Conservation (phyloP, 2,888 invertebrate species). For the Syrphus vitripennis region DNA sequence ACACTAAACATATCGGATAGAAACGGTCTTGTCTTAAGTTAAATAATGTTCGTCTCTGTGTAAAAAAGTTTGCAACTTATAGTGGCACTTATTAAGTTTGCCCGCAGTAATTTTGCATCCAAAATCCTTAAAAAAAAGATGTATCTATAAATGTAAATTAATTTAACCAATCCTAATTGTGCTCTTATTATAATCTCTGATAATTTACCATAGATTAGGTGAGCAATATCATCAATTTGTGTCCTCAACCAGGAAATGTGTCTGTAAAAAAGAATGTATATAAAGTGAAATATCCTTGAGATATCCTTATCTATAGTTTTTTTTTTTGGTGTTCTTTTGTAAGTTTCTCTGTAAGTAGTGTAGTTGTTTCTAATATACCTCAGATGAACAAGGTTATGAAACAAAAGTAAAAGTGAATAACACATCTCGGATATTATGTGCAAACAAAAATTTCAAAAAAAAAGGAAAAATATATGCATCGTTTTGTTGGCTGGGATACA, state of each 20-base stretch:
- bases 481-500: slow-evolving; percentile 31
- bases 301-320: slow-evolving; percentile 20
- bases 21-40: background rate
- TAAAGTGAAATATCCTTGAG: slow-evolving; percentile 54
- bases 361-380: slow-evolving; percentile 37
- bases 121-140: slow-evolving; percentile 6
- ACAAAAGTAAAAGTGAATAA: slow-evolving; percentile 66
- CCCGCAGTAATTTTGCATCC: slow-evolving; percentile 5
- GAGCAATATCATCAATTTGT: background rate
- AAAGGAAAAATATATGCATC: background rate
- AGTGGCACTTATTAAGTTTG: slow-evolving; percentile 22
- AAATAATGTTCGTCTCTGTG: slow-evolving; percentile 41
- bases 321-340: slow-evolving; percentile 7
- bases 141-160: slow-evolving; percentile 16
- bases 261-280: background rate
- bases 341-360: slow-evolving; percentile 20
- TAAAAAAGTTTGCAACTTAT: slow-evolving; percentile 50
- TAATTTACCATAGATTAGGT: background rate
- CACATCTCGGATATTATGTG: slow-evolving; percentile 39
- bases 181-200: background rate
- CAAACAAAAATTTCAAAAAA: background rate
- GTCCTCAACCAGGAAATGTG: slow-evolving; percentile 37
- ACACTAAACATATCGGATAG: slow-evolving; percentile 36
- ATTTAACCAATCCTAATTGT: slow-evolving; percentile 14
- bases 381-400: slow-evolving; percentile 35